Evolutionary conservation across 1,140 invertebrate species (phyloP).

Genomic region (Drosophila pectinifera): DNA sequence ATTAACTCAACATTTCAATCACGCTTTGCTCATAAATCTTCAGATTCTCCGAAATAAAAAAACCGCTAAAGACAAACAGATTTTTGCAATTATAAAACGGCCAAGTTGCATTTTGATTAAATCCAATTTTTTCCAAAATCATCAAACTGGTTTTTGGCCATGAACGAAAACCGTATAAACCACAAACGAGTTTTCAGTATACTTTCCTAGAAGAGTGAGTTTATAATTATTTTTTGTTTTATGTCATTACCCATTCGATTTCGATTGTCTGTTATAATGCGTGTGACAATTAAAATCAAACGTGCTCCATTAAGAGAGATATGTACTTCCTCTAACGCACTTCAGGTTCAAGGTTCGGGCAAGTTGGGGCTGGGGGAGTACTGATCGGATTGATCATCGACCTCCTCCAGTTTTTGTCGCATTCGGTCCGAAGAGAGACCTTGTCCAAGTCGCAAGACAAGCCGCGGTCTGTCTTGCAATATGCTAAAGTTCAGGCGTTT

Average conservation of each 20-base stretch:
- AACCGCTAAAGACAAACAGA: not conserved
- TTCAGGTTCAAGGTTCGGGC: constrained; percentile 43
- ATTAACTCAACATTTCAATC: constrained; percentile 37
- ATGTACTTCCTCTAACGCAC: constrained; percentile 34
- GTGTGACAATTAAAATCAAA: constrained; percentile 33
- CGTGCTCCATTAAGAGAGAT: constrained; percentile 9
- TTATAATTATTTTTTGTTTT: constrained; percentile 27
- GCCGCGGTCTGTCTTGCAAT: constrained; percentile 60
- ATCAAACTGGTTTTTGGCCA: constrained; percentile 61
- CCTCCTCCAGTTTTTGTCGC: constrained; percentile 14
- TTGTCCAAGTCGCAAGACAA: constrained; percentile 49
- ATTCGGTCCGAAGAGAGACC: constrained; percentile 41
- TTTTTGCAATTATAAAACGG: constrained; percentile 54
- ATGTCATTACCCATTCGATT: constrained; percentile 11
- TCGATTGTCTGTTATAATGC: not conserved
- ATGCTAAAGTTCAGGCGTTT: constrained; percentile 72
- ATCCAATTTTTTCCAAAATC: constrained; percentile 44
- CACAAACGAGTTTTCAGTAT: constrained; percentile 68
- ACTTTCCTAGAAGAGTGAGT: constrained; percentile 47
- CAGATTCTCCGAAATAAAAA: constrained; percentile 19
- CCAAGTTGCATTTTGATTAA: constrained; percentile 63
- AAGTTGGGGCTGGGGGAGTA: constrained; percentile 3
- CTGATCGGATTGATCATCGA: constrained; percentile 23
- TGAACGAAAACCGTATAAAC: constrained; percentile 41
- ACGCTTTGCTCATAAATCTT: constrained; percentile 53